These are phyloP conservation scores for Agonopterix heracliana DNA, from an alignment of 2,888 invertebrate genomes.

Conservation along the genomic window DNA sequence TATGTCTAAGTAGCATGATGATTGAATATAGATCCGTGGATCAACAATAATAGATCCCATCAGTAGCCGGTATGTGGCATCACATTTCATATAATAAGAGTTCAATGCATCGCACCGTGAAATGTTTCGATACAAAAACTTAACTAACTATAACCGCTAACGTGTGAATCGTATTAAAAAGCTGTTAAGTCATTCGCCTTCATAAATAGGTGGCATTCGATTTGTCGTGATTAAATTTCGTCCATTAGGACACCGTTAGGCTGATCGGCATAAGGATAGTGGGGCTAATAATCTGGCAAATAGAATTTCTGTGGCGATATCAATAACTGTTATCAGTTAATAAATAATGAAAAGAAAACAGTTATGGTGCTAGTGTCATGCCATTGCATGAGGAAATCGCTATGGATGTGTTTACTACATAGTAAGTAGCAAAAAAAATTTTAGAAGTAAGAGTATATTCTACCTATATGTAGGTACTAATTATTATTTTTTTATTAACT, in stretches of 20 bases:
- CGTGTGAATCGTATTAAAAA: constrained; percentile 77
- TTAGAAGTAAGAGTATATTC: too few species aligned
- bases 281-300: constrained; percentile 61
- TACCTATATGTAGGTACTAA: too few species aligned
- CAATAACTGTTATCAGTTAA: constrained; percentile 36
- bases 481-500: too few species aligned
- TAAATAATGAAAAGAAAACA: constrained; percentile 11
- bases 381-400: neutral
- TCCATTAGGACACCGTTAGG: constrained; percentile 70
- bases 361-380: neutral
- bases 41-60: constrained; percentile 74
- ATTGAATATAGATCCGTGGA: constrained; percentile 75
- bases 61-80: constrained; percentile 70
- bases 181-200: constrained; percentile 72
- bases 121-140: constrained; percentile 74
- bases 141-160: constrained; percentile 74
- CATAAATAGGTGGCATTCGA: constrained; percentile 75
- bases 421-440: too few species aligned
- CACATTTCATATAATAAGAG: constrained; percentile 74
- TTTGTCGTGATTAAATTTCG: constrained; percentile 75
- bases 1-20: constrained; percentile 49
- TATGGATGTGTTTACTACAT: too few species aligned
- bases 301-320: constrained; percentile 52
- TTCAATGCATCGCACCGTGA: constrained; percentile 74
- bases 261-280: constrained; percentile 54